These are phyloP conservation scores for Urocolius indicus DNA, from an alignment of 2,113 vertebrate genomes.

Conservation along the genomic window DNA sequence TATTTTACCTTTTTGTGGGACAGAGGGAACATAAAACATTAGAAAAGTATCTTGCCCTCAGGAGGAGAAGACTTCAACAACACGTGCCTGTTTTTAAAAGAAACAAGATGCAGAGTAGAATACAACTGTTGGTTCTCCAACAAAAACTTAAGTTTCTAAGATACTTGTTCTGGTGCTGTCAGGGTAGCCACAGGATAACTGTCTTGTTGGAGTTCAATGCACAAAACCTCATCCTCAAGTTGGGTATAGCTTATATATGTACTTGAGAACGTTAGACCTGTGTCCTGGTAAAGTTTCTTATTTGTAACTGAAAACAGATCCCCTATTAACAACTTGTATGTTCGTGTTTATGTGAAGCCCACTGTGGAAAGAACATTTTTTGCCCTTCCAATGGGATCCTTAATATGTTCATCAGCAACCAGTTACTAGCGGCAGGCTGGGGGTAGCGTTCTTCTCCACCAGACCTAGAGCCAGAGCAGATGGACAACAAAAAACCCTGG, in stretches of 20 bases:
- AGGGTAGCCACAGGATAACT: neutral
- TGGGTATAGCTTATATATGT: neutral
- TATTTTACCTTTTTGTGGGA: neutral
- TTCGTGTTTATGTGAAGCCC: fast-evolving
- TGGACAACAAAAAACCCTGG: neutral
- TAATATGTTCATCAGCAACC: neutral
- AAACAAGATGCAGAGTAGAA: neutral
- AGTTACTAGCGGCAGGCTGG: neutral
- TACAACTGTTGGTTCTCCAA: neutral
- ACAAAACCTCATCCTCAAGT: neutral
- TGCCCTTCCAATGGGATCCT: neutral
- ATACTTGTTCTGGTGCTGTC: neutral
- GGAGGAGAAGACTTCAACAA: neutral
- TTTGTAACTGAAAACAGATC: neutral
- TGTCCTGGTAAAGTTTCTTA: neutral
- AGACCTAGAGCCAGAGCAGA: neutral
- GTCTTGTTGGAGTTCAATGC: fast-evolving
- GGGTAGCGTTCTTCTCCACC: neutral
- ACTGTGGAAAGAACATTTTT: neutral
- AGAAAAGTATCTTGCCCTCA: neutral
- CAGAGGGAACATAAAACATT: neutral
- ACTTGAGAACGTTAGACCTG: neutral
- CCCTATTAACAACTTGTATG: fast-evolving
- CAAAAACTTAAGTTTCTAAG: neutral
- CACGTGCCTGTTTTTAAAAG: neutral